These are phyloP conservation scores for Bombus ignitus DNA, from an alignment of 1,140 invertebrate species.

Conservation along the genomic window DNA sequence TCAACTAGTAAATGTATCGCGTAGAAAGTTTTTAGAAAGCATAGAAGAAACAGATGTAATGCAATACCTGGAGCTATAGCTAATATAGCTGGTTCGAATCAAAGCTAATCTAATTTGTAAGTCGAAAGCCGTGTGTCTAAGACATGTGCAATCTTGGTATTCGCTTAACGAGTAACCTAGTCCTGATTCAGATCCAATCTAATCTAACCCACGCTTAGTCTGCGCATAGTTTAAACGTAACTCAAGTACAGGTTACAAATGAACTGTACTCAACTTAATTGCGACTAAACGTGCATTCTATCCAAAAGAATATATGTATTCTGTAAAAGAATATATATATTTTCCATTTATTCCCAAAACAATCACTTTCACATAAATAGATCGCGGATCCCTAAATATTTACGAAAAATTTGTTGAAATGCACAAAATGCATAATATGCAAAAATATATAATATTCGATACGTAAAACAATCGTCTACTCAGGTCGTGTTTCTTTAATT, in stretches of 20 bases:
- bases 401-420: too few relatives aligned
- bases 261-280: neutral
- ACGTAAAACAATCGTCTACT: too few relatives aligned
- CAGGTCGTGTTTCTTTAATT: too few relatives aligned
- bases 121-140: neutral
- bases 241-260: neutral
- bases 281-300: neutral
- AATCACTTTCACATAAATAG: too few relatives aligned
- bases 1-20: too few relatives aligned
- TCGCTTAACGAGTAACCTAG: conserved; percentile 15
- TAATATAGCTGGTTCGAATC: neutral
- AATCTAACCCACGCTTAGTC: conserved; percentile 12
- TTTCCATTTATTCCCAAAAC: too few relatives aligned
- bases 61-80: neutral
- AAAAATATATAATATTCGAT: too few relatives aligned
- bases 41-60: neutral
- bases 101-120: conserved; percentile 4
- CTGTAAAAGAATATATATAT: too few relatives aligned
- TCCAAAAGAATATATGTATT: neutral
- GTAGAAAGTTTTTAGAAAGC: too few relatives aligned
- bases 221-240: conserved; percentile 14
- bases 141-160: conserved; percentile 10
- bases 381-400: too few relatives aligned
- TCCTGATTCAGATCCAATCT: conserved; percentile 13
- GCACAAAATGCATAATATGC: too few relatives aligned